These are phyloP conservation scores for Osmoderma eremita DNA, from an alignment of 2,888 invertebrate genomes.

Conservation along the genomic window DNA sequence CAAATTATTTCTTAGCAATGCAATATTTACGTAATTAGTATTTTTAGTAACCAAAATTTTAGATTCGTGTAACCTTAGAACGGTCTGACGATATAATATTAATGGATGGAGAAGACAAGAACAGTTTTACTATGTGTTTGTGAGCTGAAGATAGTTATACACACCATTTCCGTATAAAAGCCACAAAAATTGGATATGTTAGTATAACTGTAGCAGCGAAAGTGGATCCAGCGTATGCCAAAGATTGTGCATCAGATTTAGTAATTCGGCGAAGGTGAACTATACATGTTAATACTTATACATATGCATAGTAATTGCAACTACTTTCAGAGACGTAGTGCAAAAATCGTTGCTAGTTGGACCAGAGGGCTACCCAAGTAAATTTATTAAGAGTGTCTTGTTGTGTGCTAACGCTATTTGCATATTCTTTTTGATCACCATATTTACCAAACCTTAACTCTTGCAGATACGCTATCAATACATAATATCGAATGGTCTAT, in stretches of 20 bases:
- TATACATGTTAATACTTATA: too few relatives aligned
- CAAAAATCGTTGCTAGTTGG: constrained; percentile 71
- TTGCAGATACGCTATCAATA: too few relatives aligned
- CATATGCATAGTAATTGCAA: too few relatives aligned
- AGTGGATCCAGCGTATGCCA: constrained; percentile 63
- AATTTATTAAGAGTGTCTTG: constrained; percentile 72
- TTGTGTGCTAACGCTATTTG: constrained; percentile 72
- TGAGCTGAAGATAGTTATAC: constrained; percentile 54
- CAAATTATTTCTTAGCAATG: too few relatives aligned
- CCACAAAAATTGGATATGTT: constrained; percentile 56
- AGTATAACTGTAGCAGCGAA: constrained; percentile 66
- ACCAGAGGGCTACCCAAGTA: constrained; percentile 77
- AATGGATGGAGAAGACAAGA: constrained; percentile 49
- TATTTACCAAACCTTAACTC: too few relatives aligned
- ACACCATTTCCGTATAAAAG: too few relatives aligned
- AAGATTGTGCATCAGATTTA: constrained; percentile 58
- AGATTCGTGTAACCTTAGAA: constrained; percentile 56
- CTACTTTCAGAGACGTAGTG: constrained; percentile 75
- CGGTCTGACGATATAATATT: constrained; percentile 54
- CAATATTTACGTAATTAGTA: too few relatives aligned
- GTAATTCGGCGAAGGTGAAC: too few relatives aligned
- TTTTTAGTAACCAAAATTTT: too few relatives aligned
- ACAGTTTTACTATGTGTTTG: constrained; percentile 56
- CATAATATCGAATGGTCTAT: too few relatives aligned
- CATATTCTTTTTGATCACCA: too few relatives aligned